These are phyloP conservation scores for Rhynchomys soricoides DNA, from an alignment of 2,113 vertebrate species.

Conservation along the genomic window DNA sequence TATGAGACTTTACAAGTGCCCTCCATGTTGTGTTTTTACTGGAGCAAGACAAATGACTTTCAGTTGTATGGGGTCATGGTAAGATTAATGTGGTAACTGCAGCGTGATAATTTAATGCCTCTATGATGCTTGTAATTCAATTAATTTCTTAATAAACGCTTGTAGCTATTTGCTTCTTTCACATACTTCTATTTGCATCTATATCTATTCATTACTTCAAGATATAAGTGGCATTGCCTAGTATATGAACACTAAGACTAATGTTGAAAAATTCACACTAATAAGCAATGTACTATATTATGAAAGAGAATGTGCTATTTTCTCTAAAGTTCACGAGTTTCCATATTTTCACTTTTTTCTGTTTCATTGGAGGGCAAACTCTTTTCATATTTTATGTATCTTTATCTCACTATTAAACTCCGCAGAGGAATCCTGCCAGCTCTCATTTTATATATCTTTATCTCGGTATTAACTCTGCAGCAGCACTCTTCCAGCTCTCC, in stretches of 20 bases:
- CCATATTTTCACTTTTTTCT: neutral
- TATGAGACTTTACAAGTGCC: conserved; percentile 18
- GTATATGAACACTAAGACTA: neutral
- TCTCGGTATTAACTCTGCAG: neutral
- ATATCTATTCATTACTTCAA: conserved; percentile 2
- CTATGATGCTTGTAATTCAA: neutral
- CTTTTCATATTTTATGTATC: neutral
- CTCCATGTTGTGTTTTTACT: neutral
- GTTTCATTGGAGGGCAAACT: neutral
- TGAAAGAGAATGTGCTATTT: conserved; percentile 21
- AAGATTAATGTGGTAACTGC: conserved; percentile 9
- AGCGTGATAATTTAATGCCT: neutral
- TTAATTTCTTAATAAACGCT: conserved; percentile 48
- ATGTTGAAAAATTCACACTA: neutral
- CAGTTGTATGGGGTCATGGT: neutral
- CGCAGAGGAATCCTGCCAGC: neutral
- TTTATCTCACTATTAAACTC: neutral
- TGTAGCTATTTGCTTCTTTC: neutral
- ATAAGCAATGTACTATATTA: neutral
- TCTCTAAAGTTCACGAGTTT: neutral
- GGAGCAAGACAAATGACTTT: neutral
- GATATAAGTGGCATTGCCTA: conserved; percentile 9
- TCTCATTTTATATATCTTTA: neutral
- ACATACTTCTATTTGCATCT: neutral
- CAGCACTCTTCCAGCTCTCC: neutral